Conservation (phyloP, 2,113 vertebrate species). For the Megaptera novaeangliae region DNA sequence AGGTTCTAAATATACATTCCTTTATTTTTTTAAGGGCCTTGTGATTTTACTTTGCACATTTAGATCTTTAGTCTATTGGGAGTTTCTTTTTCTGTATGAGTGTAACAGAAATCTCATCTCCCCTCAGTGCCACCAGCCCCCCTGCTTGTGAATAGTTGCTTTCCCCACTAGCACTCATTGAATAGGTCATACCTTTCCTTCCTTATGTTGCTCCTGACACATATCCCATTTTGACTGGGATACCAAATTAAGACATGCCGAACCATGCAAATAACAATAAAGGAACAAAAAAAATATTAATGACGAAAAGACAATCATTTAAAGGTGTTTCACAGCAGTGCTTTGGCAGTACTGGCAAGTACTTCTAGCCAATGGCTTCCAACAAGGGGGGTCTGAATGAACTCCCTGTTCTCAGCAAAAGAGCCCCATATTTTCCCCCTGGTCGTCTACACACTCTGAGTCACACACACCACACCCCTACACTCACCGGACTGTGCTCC, state of each 20-base stretch:
- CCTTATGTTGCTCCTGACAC: not conserved
- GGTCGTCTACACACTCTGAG: not conserved
- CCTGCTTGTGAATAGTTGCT: not conserved
- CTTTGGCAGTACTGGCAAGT: not conserved
- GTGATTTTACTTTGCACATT: not conserved
- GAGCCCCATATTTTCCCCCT: not conserved
- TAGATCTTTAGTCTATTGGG: not conserved
- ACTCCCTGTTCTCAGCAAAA: not conserved
- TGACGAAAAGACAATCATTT: not conserved
- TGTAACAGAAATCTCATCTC: not conserved
- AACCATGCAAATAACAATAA: conserved; percentile 52
- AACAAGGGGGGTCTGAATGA: not conserved
- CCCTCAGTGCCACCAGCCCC: rapidly evolving
- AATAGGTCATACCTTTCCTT: not conserved
- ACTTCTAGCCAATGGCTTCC: not conserved
- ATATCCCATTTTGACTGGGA: not conserved
- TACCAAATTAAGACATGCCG: not conserved
- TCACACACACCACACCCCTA: not conserved
- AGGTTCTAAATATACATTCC: not conserved
- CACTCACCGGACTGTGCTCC: not conserved
- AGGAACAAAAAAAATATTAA: not conserved
- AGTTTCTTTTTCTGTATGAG: not conserved
- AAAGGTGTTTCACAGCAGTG: conserved; percentile 19
- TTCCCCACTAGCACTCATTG: not conserved
- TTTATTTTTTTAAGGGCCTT: not conserved